These are phyloP conservation scores for Aegotheles bennettii DNA, from an alignment of 2,113 vertebrate species.

Conservation along the genomic window DNA sequence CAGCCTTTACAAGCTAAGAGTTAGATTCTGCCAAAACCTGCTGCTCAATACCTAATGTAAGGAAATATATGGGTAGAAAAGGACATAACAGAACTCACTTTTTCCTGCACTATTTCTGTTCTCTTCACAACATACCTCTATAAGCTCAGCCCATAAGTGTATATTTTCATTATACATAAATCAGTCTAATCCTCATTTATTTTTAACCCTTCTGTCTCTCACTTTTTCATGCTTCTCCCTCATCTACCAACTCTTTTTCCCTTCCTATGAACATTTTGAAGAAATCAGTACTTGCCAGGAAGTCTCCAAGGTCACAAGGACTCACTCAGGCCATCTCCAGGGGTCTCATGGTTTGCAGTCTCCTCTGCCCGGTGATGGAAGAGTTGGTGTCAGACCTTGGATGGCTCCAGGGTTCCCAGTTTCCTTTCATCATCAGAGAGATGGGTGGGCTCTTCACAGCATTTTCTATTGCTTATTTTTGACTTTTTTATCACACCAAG, in stretches of 20 bases:
- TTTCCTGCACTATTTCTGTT: not conserved
- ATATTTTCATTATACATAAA: not conserved
- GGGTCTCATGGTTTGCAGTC: not conserved
- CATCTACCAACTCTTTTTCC: not conserved
- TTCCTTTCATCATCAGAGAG: not conserved
- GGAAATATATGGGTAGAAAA: not conserved
- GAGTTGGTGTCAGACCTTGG: not conserved
- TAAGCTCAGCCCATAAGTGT: not conserved
- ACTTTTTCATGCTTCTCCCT: not conserved
- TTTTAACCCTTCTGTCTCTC: not conserved
- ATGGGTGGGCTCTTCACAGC: not conserved
- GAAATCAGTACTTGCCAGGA: not conserved
- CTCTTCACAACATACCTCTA: not conserved
- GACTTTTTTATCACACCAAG: not conserved
- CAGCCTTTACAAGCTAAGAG: not conserved
- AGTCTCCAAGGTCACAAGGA: not conserved
- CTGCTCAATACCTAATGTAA: not conserved
- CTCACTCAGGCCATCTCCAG: rapidly evolving
- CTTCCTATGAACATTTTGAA: not conserved
- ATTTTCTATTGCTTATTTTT: not conserved
- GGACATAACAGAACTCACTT: not conserved
- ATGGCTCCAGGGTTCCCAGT: not conserved
- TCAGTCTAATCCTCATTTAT: not conserved
- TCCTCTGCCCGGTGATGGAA: not conserved
- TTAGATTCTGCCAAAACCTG: not conserved